Evolutionary conservation across 2,888 invertebrate genomes (phyloP).

Genomic region (Lamellibrachia satsuma): DNA sequence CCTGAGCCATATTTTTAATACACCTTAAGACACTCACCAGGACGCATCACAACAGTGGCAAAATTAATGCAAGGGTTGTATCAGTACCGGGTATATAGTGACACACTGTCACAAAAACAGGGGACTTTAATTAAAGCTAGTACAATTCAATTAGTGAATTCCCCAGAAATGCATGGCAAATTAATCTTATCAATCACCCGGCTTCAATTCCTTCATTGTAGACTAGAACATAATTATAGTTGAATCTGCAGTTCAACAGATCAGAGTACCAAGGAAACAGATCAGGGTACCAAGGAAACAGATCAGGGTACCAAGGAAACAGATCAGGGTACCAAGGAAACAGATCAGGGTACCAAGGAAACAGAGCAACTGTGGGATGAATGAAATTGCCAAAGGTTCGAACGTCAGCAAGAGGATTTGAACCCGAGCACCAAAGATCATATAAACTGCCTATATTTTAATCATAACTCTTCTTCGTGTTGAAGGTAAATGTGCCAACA

Average conservation of each 20-base stretch:
- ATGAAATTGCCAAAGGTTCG: no score
- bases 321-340: no score
- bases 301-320: no score
- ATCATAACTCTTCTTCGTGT: neutral
- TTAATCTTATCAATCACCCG: neutral
- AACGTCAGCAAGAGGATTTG: no score
- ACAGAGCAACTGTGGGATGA: no score
- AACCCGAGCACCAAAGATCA: neutral
- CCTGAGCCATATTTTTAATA: conserved; percentile 6
- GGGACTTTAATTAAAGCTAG: neutral
- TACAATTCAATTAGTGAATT: conserved; percentile 10
- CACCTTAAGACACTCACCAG: neutral
- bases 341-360: no score
- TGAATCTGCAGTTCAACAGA: neutral
- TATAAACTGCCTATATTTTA: neutral
- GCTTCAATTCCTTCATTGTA: neutral
- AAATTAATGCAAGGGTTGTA: neutral
- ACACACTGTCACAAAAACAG: neutral
- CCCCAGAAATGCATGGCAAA: conserved; percentile 17
- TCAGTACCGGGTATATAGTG: neutral
- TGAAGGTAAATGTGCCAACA: neutral
- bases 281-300: no score
- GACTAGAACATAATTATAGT: neutral
- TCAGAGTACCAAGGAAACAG: neutral
- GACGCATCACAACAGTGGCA: neutral